phyloP scores from a whole-genome alignment of 1,140 invertebrate genomes.

The Cephus cinctus region DNA sequence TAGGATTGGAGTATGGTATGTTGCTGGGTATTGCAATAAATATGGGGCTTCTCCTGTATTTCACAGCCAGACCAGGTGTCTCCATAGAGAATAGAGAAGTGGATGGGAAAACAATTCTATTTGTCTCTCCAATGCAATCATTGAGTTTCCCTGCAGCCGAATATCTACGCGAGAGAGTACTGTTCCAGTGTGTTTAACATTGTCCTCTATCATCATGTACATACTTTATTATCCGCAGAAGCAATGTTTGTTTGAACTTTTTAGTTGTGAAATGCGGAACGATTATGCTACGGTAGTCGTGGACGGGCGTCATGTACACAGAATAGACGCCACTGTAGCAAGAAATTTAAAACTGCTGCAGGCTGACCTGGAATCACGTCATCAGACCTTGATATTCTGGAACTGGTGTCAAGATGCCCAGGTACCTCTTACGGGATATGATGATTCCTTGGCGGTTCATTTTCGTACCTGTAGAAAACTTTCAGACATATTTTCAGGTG shows the following conservation, averaged over 20 bases:
- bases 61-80: constrained; percentile 64
- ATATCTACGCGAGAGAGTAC: constrained; percentile 60
- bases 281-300: constrained; percentile 57
- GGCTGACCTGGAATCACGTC: constrained; percentile 36
- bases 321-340: constrained; percentile 65
- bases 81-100: constrained; percentile 50
- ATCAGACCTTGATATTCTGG: constrained; percentile 49
- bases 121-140: constrained; percentile 63
- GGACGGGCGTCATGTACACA: constrained; percentile 61
- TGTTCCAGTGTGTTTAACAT: constrained; percentile 38
- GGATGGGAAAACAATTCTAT: constrained; percentile 40
- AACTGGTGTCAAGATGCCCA: constrained; percentile 44
- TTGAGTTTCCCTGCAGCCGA: constrained; percentile 68
- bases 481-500: constrained; percentile 35
- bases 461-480: constrained; percentile 34
- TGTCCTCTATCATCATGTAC: background rate
- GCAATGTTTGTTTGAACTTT: constrained; percentile 24
- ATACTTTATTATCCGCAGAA: constrained; percentile 16
- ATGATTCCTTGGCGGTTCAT: constrained; percentile 25
- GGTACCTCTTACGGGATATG: constrained; percentile 37
- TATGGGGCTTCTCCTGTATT: constrained; percentile 67
- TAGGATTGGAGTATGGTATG: constrained; percentile 74
- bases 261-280: constrained; percentile 37
- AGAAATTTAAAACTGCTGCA: constrained; percentile 51
- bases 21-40: constrained; percentile 67